phyloP scores from a whole-genome alignment of 2,797 vertebrate species.

The Paratrypauchen microcephalus region DNA sequence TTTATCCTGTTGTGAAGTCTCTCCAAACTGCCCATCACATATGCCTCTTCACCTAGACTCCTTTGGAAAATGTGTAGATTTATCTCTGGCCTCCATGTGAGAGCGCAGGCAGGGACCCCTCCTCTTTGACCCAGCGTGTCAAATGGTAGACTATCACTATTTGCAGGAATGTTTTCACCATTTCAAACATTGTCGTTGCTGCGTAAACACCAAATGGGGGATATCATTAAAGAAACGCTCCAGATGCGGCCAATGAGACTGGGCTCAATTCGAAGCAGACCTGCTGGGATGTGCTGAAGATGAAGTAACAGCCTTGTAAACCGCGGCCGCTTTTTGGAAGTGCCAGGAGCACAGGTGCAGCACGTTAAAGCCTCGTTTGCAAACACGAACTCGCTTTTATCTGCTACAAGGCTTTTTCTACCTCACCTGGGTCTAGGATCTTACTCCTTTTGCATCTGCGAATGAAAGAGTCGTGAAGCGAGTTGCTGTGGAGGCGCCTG shows the following conservation, averaged over 20 bases:
- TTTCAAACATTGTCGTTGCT: neutral
- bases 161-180: neutral
- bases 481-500: constrained; percentile 25
- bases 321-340: constrained; percentile 26
- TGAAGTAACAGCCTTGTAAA: constrained; percentile 36
- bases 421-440: neutral
- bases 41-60: constrained; percentile 2
- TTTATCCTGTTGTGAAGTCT: neutral
- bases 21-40: constrained; percentile 5
- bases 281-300: constrained; percentile 23
- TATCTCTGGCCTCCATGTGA: constrained; percentile 15
- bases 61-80: constrained; percentile 10
- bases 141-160: constrained; percentile 2
- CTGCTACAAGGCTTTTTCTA: constrained; percentile 13
- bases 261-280: constrained; percentile 44
- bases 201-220: constrained; percentile 3
- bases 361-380: constrained; percentile 15
- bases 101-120: constrained; percentile 1
- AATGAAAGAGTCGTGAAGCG: constrained; percentile 10
- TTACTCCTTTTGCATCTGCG: neutral
- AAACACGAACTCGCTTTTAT: neutral
- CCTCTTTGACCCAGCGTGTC: neutral
- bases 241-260: constrained; percentile 53
- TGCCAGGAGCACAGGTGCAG: constrained; percentile 54
- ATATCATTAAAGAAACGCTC: constrained; percentile 18